Conservation (phyloP, 2,797 vertebrate genomes). For the Cheirogaleus major region DNA sequence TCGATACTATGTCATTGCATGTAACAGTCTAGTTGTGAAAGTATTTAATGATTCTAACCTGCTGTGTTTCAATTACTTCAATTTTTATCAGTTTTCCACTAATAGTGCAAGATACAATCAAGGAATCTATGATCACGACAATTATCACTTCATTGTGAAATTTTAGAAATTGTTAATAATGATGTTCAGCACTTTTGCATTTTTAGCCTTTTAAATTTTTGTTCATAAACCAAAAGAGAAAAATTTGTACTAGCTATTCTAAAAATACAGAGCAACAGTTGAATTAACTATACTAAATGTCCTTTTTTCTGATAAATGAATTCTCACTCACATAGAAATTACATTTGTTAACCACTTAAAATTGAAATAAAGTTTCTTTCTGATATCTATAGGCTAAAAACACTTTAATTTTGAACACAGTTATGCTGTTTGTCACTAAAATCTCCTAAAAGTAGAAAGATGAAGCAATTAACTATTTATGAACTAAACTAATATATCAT, state of each 20-base stretch:
- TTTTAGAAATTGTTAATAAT: conserved; percentile 26
- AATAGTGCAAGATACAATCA: not conserved
- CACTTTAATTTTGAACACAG: conserved; percentile 73
- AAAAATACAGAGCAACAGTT: conserved; percentile 58
- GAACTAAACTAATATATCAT: not conserved
- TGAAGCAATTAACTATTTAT: not conserved
- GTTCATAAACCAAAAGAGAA: not conserved
- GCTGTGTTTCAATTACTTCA: conserved; percentile 19
- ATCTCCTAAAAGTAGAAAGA: conserved; percentile 56
- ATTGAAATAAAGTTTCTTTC: conserved; percentile 76
- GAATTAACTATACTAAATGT: conserved; percentile 79
- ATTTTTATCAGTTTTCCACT: conserved; percentile 21
- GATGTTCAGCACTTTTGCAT: not conserved
- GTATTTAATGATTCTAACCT: conserved; percentile 1
- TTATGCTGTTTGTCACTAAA: conserved; percentile 68
- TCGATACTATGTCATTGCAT: not conserved
- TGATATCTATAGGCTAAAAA: conserved; percentile 76
- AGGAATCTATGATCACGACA: not conserved
- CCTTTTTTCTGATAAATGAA: conserved; percentile 63
- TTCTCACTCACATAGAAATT: conserved; percentile 73
- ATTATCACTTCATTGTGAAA: conserved; percentile 50
- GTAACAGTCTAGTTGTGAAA: not conserved
- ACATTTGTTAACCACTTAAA: conserved; percentile 74
- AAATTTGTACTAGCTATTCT: not conserved
- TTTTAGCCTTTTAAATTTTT: not conserved